Conservation (phyloP, 2,797 vertebrate genomes). For the Xiphorhynchus erythropygius region DNA sequence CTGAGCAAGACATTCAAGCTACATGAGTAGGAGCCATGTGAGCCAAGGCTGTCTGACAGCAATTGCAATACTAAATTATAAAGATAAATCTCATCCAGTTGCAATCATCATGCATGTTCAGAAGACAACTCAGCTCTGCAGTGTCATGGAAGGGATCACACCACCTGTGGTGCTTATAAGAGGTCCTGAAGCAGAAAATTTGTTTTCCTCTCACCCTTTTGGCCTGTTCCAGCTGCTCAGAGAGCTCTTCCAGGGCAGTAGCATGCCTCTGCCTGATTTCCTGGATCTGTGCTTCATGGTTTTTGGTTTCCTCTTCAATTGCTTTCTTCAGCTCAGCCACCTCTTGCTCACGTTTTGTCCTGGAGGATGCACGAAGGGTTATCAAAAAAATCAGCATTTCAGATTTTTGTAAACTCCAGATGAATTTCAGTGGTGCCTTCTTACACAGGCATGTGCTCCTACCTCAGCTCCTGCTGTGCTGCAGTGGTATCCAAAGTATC, state of each 20-base stretch:
- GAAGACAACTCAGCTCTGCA: neutral
- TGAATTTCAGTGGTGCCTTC: neutral
- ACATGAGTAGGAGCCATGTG: neutral
- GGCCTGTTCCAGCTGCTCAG: constrained; percentile 94
- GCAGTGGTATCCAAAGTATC: constrained; percentile 97
- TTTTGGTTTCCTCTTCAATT: constrained; percentile 93
- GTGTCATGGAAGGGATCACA: neutral
- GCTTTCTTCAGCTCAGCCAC: constrained; percentile 96
- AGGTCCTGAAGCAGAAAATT: neutral
- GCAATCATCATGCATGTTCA: rapidly evolving
- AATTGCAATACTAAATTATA: neutral
- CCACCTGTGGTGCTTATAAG: neutral
- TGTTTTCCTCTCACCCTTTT: constrained; percentile 83
- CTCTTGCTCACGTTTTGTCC: constrained; percentile 94
- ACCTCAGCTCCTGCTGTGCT: constrained; percentile 97
- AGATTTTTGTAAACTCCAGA: neutral
- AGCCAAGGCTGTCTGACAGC: neutral
- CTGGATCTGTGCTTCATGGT: constrained; percentile 94
- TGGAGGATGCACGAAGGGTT: constrained; percentile 17
- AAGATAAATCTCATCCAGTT: neutral
- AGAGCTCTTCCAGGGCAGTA: constrained; percentile 89
- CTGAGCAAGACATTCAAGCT: neutral
- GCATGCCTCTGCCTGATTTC: constrained; percentile 93
- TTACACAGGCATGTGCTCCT: neutral
- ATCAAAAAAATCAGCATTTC: neutral